phyloP scores from a whole-genome alignment of 2,888 invertebrate species.

The Drosophila mimica region DNA sequence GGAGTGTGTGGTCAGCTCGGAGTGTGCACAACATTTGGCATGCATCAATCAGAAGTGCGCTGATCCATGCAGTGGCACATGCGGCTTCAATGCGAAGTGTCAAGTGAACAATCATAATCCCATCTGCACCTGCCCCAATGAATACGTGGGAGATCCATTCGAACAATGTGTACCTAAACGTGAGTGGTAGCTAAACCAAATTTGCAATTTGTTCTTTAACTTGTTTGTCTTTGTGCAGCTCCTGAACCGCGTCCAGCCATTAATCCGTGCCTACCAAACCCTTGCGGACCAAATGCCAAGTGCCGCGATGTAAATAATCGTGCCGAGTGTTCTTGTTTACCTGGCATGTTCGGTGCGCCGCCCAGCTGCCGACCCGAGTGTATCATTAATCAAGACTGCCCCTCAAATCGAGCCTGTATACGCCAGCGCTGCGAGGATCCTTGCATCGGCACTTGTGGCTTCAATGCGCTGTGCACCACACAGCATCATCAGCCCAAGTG shows the following conservation, averaged over 20 bases:
- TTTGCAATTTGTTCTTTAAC: neutral
- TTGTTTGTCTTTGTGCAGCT: conserved; percentile 71
- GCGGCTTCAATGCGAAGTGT: conserved; percentile 91
- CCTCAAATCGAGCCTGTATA: conserved; percentile 90
- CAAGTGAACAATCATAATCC: conserved; percentile 93
- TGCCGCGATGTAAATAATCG: conserved; percentile 89
- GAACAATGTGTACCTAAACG: conserved; percentile 87
- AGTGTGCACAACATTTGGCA: conserved; percentile 90
- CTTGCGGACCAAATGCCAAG: conserved; percentile 91
- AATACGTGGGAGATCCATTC: conserved; percentile 91
- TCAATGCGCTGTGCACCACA: conserved; percentile 89
- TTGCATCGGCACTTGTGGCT: conserved; percentile 91
- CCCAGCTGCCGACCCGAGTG: conserved; percentile 92
- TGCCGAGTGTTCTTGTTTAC: conserved; percentile 91
- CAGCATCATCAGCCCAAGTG: conserved; percentile 91
- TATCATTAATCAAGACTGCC: conserved; percentile 90
- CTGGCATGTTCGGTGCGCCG: conserved; percentile 91
- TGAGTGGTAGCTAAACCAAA: conserved; percentile 61
- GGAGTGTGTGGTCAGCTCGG: conserved; percentile 92
- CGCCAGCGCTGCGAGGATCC: conserved; percentile 90
- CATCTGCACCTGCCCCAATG: conserved; percentile 90
- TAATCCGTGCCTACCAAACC: conserved; percentile 89
- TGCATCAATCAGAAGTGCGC: conserved; percentile 92
- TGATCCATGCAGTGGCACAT: conserved; percentile 91
- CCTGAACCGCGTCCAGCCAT: conserved; percentile 85